Conservation (phyloP, 2,113 vertebrate genomes). For the Naja naja region DNA sequence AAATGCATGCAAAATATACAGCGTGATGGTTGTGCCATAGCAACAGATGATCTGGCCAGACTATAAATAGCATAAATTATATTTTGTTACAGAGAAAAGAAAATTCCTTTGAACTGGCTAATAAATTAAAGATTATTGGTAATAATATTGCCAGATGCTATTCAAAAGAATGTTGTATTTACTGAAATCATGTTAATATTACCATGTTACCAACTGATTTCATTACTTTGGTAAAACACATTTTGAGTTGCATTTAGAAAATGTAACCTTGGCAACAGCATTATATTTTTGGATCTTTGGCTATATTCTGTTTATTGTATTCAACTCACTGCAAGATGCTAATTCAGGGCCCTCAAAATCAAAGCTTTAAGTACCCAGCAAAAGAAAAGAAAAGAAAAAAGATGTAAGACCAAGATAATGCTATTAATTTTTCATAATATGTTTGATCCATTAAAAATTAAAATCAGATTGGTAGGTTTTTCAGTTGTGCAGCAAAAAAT, state of each 20-base stretch:
- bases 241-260: slow-evolving; percentile 73
- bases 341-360: slow-evolving; percentile 29
- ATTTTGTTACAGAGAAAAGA: slow-evolving; percentile 10
- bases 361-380: slow-evolving; percentile 5
- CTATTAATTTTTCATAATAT: slow-evolving; percentile 22
- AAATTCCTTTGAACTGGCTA: slow-evolving; percentile 33
- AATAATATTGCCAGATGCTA: neutral
- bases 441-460: slow-evolving; percentile 6
- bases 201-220: slow-evolving; percentile 70
- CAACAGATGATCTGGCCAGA: neutral
- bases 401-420: neutral
- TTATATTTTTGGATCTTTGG: slow-evolving; percentile 72
- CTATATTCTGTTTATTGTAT: slow-evolving; percentile 76
- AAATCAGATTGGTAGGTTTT: slow-evolving; percentile 4
- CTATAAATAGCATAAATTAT: slow-evolving; percentile 33
- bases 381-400: neutral
- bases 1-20: slow-evolving; percentile 30
- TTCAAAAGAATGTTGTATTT: slow-evolving; percentile 6
- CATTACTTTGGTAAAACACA: slow-evolving; percentile 66
- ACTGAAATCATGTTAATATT: slow-evolving; percentile 49
- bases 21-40: slow-evolving; percentile 13
- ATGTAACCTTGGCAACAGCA: slow-evolving; percentile 77
- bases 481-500: neutral
- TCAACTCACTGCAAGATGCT: slow-evolving; percentile 63
- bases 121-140: slow-evolving; percentile 28